A percentile compares a stretch with the other conserved stretches of the same genome.
Evolutionary conservation across 2,888 invertebrate species (phyloP).

Genomic region (Macrosoma leucophasiata): DNA sequence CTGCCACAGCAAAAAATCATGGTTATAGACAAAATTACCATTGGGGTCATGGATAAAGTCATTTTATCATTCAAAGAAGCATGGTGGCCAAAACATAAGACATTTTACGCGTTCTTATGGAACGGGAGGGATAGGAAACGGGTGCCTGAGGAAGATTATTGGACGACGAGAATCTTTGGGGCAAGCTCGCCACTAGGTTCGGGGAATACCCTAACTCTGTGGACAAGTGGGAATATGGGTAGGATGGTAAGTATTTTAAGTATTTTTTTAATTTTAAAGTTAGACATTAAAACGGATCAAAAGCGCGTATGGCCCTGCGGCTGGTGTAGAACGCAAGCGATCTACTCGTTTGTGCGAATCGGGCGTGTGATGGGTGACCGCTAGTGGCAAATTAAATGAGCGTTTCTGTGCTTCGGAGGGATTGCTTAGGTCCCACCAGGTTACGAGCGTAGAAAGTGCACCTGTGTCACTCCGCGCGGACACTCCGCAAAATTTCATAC

Average conservation of each 20-base stretch:
- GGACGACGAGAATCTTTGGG: constrained; percentile 34
- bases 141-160: constrained; percentile 30
- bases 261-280: too few relatives aligned
- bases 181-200: constrained; percentile 33
- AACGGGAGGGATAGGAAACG: constrained; percentile 28
- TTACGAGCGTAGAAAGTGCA: too few relatives aligned
- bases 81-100: constrained; percentile 76
- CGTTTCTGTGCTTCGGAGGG: too few relatives aligned
- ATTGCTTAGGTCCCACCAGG: too few relatives aligned
- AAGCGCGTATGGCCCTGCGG: too few relatives aligned
- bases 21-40: constrained; percentile 75
- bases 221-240: constrained; percentile 40
- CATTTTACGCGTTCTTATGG: constrained; percentile 38
- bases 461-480: too few relatives aligned
- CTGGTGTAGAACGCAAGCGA: too few relatives aligned
- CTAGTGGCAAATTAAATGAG: too few relatives aligned
- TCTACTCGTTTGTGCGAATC: too few relatives aligned
- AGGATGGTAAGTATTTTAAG: constrained; percentile 38
- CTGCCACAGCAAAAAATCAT: constrained; percentile 71
- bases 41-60: constrained; percentile 82
- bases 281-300: too few relatives aligned
- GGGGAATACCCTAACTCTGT: constrained; percentile 32
- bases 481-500: too few relatives aligned
- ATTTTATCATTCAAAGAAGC: constrained; percentile 77
- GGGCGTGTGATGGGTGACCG: too few relatives aligned